Base-by-base conservation (phyloP, 2,113 vertebrate genomes). In the Hemiprocne comata region DNA sequence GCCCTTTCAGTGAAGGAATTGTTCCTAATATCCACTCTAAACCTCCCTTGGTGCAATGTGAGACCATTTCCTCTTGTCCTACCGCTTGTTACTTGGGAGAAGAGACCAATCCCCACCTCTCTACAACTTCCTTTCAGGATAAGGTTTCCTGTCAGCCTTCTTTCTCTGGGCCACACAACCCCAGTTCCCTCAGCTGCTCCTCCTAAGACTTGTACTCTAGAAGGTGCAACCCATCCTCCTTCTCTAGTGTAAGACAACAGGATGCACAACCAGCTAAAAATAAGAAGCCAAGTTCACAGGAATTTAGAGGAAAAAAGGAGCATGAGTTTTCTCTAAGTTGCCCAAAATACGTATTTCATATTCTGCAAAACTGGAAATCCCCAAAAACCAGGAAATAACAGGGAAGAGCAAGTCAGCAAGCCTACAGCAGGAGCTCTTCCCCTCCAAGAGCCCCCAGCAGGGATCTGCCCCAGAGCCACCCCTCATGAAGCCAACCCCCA, bases 361-460 rank as follows among this genome's bases (percentile, higher is more conserved):
- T 20, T 40, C 74, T 25, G 29, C 17, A 76, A 24, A 95, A 60
- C 42, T 31, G 14, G 15, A 81, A 89, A 87, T 71, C 20, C 11
- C 64, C 65, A 10, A n/a, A 40, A 48, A 73, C 28, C 17, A 17
- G 0, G 8, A 11, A 31, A 31, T 31, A 10, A 60, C 51, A 62
- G 11, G 9, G 42, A 86, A 70, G 36, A 80, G 8, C 25, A 60
- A 1, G 0, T 42, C 23, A 55, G 34, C 5, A 4, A 14, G 1
- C 13, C 55, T 62, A 54, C 0, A 0, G 62, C 66, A 89, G 42
- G 51, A 85, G 23, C 19, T 77, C 29, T 58, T 58, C 1, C 2
- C 13, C 48, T 51, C 9, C 0, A 1, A 67, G 12, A 51, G 67
- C 23, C 50, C 13, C 0, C 0, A 20, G 36, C 6, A 20, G n/a